Base-by-base conservation (phyloP, 2,888 invertebrate species). In the Erebia epiphron region DNA sequence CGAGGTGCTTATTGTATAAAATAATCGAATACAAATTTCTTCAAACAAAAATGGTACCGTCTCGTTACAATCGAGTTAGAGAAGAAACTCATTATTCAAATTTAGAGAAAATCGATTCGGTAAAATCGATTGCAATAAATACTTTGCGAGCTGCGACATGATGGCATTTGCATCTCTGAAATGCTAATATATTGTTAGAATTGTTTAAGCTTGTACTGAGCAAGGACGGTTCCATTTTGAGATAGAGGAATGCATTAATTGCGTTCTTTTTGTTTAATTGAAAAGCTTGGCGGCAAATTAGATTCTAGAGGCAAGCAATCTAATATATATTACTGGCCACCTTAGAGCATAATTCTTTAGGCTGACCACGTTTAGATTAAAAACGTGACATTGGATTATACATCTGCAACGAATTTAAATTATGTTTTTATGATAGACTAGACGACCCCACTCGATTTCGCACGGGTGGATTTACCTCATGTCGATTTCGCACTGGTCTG, bases 101-200 rank as follows among this genome's bases (percentile, higher is more conserved):
- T 61, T 46, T 61, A 62, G 49, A 41, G 54, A 54, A 41, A 64
- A 64, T 54, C 11, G 64, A 64, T 64, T 41, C 54, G 41, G 8
- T 64, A 18, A 35, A 52, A 64, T 64, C 64, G 64, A 52, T 18
- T 16, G 21, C 49, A 62, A 62, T 49, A 62, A 62, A 62, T 62
- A 49, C 62, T 49, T 62, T 7, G 49, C 49, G 62, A 21, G 49
- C 49, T 62, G 21, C 21, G 46, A 62, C 62, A 21, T 2, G 49
- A 18, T 49, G 62, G 62, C 49, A 62, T 62, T 62, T 62, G 49
- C 21, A 62, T 61, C 46, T 4, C 61, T 16, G 41, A 60, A 43
- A 21, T 62, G 14, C 1, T 49, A 49, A 49, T 14, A 61, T 49
- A 8, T 21, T 18, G 49, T 62, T 49, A 62, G 49, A 61, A 61